A percentile compares a stretch with the other conserved stretches of the same genome.
Evolutionary conservation across 2,888 invertebrate genomes (phyloP).

Genomic region (Furcula furcula): DNA sequence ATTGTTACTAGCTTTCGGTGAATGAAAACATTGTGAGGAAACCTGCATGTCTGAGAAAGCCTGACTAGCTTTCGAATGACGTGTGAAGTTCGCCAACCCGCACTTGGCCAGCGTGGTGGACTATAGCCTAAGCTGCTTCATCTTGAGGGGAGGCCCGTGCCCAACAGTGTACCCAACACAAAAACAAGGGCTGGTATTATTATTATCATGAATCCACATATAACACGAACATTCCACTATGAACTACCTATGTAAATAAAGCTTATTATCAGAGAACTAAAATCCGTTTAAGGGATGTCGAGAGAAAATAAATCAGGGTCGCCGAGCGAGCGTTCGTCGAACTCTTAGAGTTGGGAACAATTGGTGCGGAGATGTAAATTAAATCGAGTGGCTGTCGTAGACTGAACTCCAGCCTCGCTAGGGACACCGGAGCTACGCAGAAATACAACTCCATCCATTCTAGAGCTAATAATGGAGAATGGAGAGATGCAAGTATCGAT

Average conservation of each 20-base stretch:
- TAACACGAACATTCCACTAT: conserved; percentile 12
- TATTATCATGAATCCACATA: not conserved
- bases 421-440: conserved; percentile 23
- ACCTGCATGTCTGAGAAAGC: too few relatives aligned
- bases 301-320: conserved; percentile 72
- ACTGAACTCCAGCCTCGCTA: conserved; percentile 28
- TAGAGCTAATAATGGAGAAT: too few relatives aligned
- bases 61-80: too few relatives aligned
- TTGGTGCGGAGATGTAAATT: conserved; percentile 74
- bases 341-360: conserved; percentile 69
- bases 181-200: too few relatives aligned
- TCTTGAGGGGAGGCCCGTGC: too few relatives aligned
- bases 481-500: too few relatives aligned
- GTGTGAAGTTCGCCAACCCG: too few relatives aligned
- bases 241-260: conserved; percentile 37
- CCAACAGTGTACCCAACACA: too few relatives aligned
- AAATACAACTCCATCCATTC: conserved; percentile 14
- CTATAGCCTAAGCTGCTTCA: too few relatives aligned
- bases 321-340: conserved; percentile 62
- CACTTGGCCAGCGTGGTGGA: too few relatives aligned
- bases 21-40: too few relatives aligned
- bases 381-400: conserved; percentile 64
- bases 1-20: too few relatives aligned
- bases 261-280: conserved; percentile 59
- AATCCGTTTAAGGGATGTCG: conserved; percentile 66